Percentiles rank a stretch among this genome's conserved stretches.
phyloP scores from a whole-genome alignment of 2,797 vertebrate genomes.

The Anguilla anguilla region DNA sequence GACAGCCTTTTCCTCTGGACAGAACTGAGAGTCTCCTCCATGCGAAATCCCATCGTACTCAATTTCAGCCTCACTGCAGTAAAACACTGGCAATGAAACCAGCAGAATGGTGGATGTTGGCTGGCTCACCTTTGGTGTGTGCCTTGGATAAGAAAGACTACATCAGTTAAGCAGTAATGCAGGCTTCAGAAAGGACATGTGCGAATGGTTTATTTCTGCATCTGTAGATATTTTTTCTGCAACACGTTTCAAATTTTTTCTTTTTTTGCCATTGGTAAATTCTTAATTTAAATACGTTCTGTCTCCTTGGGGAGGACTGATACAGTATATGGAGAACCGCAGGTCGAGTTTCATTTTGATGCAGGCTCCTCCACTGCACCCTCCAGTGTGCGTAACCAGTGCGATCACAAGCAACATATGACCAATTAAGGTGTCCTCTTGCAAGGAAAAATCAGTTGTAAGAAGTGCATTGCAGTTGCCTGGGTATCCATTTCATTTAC shows the following conservation, averaged over 20 bases:
- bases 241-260: too few relatives aligned
- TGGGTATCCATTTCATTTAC: conserved; percentile 38
- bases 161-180: neutral
- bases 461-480: conserved; percentile 17
- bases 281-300: neutral
- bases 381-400: neutral
- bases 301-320: neutral
- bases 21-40: neutral
- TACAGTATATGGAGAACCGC: neutral
- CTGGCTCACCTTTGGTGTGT: neutral
- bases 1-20: neutral
- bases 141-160: neutral
- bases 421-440: conserved; percentile 43
- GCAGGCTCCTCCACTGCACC: neutral
- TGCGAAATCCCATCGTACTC: neutral
- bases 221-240: too few relatives aligned
- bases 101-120: neutral
- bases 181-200: neutral
- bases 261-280: too few relatives aligned
- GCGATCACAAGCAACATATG: conserved; percentile 14
- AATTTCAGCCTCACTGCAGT: neutral
- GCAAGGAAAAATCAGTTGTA: conserved; percentile 38
- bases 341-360: neutral
- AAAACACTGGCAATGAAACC: conserved; percentile 9
- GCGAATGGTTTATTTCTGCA: too few relatives aligned